Conservation (phyloP, 2,113 vertebrate genomes). For the Sorex fumeus region DNA sequence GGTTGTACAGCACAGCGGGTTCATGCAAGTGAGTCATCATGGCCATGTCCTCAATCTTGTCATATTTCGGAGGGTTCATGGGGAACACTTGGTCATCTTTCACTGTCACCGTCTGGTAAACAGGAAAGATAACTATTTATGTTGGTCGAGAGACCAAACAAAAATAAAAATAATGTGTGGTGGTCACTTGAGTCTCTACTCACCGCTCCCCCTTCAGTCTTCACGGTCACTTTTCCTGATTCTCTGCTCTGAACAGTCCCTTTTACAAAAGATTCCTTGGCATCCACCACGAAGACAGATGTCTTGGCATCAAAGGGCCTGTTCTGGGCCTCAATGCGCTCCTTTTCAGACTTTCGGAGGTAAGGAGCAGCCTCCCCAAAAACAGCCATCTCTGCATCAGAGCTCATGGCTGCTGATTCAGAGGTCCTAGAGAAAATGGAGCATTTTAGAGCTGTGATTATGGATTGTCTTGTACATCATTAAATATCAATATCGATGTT, state of each 20-base stretch:
- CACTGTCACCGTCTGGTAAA: conserved; percentile 88
- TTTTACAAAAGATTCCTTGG: conserved; percentile 90
- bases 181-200: conserved; percentile 18
- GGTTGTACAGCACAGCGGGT: conserved; percentile 92
- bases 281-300: conserved; percentile 87
- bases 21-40: conserved; percentile 96
- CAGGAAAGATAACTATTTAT: conserved; percentile 14
- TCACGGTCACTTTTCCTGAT: conserved; percentile 87
- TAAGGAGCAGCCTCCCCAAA: conserved; percentile 92
- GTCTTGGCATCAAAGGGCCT: conserved; percentile 90
- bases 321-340: conserved; percentile 93
- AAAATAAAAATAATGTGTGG: not conserved
- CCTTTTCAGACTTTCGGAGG: conserved; percentile 93
- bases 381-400: conserved; percentile 92
- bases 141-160: not conserved
- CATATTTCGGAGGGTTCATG: conserved; percentile 91
- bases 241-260: conserved; percentile 86
- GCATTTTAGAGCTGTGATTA: not conserved
- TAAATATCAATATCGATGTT: not conserved
- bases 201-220: conserved; percentile 88
- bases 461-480: not conserved
- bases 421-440: conserved; percentile 71
- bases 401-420: conserved; percentile 89
- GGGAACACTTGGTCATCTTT: conserved; percentile 88
- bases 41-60: conserved; percentile 95